phyloP scores from a whole-genome alignment of 2,888 invertebrate genomes.

The Gonocerus acuteangulatus region DNA sequence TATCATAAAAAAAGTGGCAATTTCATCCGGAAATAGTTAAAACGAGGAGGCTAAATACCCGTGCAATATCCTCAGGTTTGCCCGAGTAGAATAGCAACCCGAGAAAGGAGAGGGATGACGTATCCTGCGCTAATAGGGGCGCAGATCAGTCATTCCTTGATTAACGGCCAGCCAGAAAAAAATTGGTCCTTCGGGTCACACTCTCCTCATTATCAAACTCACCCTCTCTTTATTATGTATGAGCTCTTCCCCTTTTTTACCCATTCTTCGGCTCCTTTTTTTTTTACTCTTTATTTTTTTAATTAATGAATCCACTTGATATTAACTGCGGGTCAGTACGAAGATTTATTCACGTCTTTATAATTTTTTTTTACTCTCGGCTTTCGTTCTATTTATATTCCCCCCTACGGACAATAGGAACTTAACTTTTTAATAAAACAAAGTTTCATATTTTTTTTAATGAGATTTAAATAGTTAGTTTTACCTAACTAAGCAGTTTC shows the following conservation, averaged over 20 bases:
- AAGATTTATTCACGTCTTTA: not conserved
- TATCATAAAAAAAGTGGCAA: too few relatives aligned
- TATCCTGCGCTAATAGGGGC: constrained; percentile 6
- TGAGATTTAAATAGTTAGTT: too few relatives aligned
- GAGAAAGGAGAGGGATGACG: not conserved
- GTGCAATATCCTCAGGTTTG: too few relatives aligned
- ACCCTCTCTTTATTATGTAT: constrained; percentile 20
- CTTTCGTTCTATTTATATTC: not conserved
- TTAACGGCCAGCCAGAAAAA: constrained; percentile 14
- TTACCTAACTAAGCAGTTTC: too few relatives aligned
- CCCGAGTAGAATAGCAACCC: too few relatives aligned
- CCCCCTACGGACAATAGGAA: too few relatives aligned
- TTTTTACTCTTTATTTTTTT: constrained; percentile 10
- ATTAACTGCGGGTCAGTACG: constrained; percentile 8
- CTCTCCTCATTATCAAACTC: constrained; percentile 23
- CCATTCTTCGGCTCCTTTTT: not conserved
- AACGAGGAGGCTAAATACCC: too few relatives aligned
- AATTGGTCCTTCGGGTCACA: constrained; percentile 13
- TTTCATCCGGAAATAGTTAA: too few relatives aligned
- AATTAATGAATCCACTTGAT: constrained; percentile 23
- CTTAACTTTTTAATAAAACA: too few relatives aligned
- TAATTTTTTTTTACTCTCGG: not conserved
- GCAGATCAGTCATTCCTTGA: constrained; percentile 21
- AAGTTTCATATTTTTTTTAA: too few relatives aligned
- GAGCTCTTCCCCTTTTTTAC: constrained; percentile 7